Evolutionary conservation across 2,888 invertebrate genomes (phyloP).

Genomic region (Cotesia congregata): DNA sequence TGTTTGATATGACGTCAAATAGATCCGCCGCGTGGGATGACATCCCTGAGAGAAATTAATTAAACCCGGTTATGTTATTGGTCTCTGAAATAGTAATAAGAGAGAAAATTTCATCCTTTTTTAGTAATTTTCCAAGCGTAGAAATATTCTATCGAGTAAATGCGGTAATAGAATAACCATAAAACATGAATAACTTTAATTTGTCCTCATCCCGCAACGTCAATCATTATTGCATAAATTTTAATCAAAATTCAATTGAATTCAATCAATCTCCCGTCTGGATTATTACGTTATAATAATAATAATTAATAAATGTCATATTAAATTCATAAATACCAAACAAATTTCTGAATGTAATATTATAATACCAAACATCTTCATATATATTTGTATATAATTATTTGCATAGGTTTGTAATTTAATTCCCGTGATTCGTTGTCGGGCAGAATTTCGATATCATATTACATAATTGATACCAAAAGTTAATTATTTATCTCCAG

Average conservation of each 20-base stretch:
- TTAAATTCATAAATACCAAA: neutral
- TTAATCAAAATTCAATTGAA: neutral
- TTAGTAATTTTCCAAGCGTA: neutral
- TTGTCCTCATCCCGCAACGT: neutral
- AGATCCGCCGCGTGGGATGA: neutral
- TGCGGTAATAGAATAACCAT: neutral
- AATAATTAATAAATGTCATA: neutral
- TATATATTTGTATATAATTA: neutral
- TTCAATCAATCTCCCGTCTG: neutral
- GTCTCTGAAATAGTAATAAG: conserved; percentile 6
- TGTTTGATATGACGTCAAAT: neutral
- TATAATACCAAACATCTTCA: neutral
- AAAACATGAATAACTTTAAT: neutral
- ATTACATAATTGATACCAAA: neutral
- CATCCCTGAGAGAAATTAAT: conserved; percentile 2
- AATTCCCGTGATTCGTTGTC: neutral
- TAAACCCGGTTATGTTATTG: conserved; percentile 5
- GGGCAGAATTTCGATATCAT: neutral
- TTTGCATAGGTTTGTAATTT: neutral
- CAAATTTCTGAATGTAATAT: no score
- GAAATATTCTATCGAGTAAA: neutral
- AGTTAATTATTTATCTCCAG: neutral
- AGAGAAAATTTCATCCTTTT: neutral
- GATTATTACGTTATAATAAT: neutral
- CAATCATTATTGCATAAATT: neutral